phyloP scores from a whole-genome alignment of 2,797 vertebrate genomes.

The Enteromius unitaeniatus region DNA sequence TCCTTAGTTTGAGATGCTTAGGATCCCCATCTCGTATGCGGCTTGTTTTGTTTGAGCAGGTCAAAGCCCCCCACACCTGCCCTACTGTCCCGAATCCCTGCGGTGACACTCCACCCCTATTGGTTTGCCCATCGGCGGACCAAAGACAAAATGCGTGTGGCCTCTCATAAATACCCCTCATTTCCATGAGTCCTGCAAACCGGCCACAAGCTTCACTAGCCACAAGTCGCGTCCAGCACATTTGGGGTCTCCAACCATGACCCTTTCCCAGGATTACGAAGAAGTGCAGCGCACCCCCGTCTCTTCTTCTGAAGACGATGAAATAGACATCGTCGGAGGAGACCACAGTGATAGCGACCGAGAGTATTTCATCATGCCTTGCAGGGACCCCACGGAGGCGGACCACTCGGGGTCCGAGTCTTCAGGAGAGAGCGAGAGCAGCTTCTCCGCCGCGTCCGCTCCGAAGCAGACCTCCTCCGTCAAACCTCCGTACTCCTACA shows the following conservation, averaged over 20 bases:
- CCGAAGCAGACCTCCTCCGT: conserved; percentile 70
- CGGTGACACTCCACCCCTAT: conserved; percentile 73
- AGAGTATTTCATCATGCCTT: conserved; percentile 52
- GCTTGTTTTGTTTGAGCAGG: conserved; percentile 37
- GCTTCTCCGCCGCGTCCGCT: conserved; percentile 68
- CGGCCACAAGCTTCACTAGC: conserved; percentile 16
- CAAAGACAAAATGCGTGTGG: conserved; percentile 62
- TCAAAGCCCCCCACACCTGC: conserved; percentile 63
- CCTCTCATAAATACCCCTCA: conserved; percentile 73
- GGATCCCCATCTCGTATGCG: conserved; percentile 39
- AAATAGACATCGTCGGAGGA: conserved; percentile 77
- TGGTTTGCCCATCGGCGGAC: conserved; percentile 75
- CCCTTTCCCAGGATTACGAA: conserved; percentile 73
- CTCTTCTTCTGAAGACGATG: conserved; percentile 68
- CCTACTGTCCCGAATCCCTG: conserved; percentile 64
- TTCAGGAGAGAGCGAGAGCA: conserved; percentile 67
- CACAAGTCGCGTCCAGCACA: conserved; percentile 22
- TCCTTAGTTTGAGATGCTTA: conserved; percentile 3
- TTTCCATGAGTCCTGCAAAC: conserved; percentile 55
- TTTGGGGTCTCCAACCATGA: conserved; percentile 69
- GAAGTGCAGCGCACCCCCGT: conserved; percentile 62
- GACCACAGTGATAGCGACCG: conserved; percentile 61
- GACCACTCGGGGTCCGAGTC: conserved; percentile 75
- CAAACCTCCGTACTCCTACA: conserved; percentile 92
- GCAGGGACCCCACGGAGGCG: conserved; percentile 52